Evolutionary conservation across 2,888 invertebrate species (phyloP).

Genomic region (Macaria notata): DNA sequence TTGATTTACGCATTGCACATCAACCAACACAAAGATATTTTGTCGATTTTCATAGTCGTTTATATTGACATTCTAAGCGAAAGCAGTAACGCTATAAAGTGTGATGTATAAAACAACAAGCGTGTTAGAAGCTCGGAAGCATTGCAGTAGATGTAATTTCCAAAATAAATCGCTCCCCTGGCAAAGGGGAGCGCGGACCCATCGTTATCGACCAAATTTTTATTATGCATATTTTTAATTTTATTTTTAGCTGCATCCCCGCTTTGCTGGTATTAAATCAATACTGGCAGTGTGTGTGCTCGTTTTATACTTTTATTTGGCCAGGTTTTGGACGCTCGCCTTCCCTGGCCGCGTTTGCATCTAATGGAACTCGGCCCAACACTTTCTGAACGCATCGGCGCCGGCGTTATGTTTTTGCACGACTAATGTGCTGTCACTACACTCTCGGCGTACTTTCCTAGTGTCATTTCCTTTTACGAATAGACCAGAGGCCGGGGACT

Average conservation of each 20-base stretch:
- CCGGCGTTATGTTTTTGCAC: slow-evolving; percentile 24
- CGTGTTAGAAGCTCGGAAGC: slow-evolving; percentile 1
- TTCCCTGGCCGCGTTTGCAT: slow-evolving; percentile 24
- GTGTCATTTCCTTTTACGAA: slow-evolving; percentile 11
- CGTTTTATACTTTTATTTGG: slow-evolving; percentile 26
- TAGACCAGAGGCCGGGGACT: background rate
- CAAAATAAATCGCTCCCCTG: slow-evolving; percentile 52
- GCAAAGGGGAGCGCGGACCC: slow-evolving; percentile 56
- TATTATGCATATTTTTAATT: slow-evolving; percentile 77
- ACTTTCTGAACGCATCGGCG: slow-evolving; percentile 29
- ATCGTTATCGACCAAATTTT: slow-evolving; percentile 75
- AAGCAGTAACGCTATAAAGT: slow-evolving; percentile 5
- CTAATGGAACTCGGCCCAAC: slow-evolving; percentile 33
- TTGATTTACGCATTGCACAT: no score
- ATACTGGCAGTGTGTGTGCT: slow-evolving; percentile 39
- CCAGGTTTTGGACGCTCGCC: slow-evolving; percentile 25
- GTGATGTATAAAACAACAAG: slow-evolving; percentile 6
- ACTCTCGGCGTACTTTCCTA: slow-evolving; percentile 8
- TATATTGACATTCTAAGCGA: background rate
- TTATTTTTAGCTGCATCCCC: slow-evolving; percentile 69
- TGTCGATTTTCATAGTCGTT: no score
- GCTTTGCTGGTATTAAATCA: slow-evolving; percentile 38
- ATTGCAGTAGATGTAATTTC: slow-evolving; percentile 34
- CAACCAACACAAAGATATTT: no score
- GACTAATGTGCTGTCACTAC: slow-evolving; percentile 38